phyloP scores from a whole-genome alignment of 2,797 vertebrate species.

The Hemitrygon akajei region DNA sequence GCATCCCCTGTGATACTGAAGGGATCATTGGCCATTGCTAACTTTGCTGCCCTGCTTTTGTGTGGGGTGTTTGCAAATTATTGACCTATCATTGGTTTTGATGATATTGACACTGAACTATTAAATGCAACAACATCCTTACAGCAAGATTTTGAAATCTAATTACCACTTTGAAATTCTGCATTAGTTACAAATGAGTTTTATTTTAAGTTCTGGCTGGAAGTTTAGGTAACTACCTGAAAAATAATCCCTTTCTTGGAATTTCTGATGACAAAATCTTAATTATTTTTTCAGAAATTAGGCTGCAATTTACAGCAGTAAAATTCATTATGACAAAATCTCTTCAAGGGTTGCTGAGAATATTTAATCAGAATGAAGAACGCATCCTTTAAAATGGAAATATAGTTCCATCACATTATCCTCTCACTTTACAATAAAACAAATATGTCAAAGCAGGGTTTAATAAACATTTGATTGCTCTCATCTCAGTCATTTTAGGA shows the following conservation, averaged over 20 bases:
- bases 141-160: not conserved
- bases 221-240: not conserved
- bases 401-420: not conserved
- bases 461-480: not conserved
- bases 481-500: not conserved
- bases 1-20: not conserved
- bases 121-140: too few species aligned
- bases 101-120: not conserved
- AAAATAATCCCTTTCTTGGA: not conserved
- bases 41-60: not conserved
- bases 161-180: not conserved
- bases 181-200: not conserved
- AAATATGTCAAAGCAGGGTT: not conserved
- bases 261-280: not conserved
- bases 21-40: not conserved
- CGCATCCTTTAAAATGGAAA: not conserved
- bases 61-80: too few species aligned
- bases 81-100: not conserved
- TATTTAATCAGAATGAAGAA: not conserved
- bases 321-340: not conserved
- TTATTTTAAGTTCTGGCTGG: too few species aligned
- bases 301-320: not conserved
- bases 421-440: too few species aligned
- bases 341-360: not conserved
- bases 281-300: not conserved